Percentiles rank a stretch among this genome's conserved stretches.
Evolutionary conservation across 2,888 invertebrate species (phyloP).

Genomic region (Lasius fuliginosus): DNA sequence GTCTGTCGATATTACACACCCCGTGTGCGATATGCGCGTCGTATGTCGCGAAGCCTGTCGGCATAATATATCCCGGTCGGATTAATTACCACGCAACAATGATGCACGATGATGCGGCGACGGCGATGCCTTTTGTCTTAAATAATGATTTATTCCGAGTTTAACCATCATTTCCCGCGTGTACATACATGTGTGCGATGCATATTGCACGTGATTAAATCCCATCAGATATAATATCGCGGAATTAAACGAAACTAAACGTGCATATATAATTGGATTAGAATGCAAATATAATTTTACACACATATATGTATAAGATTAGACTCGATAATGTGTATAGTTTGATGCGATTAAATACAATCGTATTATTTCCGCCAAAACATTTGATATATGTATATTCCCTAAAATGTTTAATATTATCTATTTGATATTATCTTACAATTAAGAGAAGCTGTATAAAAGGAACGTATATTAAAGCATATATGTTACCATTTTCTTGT

Average conservation of each 20-base stretch:
- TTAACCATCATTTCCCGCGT: not conserved
- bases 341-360: not conserved
- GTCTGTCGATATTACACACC: constrained; percentile 58
- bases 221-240: not conserved
- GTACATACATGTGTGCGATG: not conserved
- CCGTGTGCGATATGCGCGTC: constrained; percentile 41
- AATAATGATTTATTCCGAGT: constrained; percentile 3
- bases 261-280: constrained; percentile 2
- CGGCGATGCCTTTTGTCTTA: constrained; percentile 13
- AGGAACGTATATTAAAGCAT: not conserved
- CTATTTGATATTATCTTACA: not conserved
- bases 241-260: not conserved
- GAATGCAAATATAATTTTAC: not conserved
- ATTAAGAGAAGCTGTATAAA: not conserved
- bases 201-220: not conserved
- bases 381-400: not conserved
- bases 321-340: not conserved
- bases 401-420: not conserved
- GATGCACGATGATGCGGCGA: constrained; percentile 17
- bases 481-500: not conserved
- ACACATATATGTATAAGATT: not conserved
- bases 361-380: not conserved
- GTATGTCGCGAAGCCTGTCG: not conserved
- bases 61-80: constrained; percentile 29
- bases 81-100: constrained; percentile 42